Conservation (phyloP, 2,797 vertebrate species). For the Echiichthys vipera region DNA sequence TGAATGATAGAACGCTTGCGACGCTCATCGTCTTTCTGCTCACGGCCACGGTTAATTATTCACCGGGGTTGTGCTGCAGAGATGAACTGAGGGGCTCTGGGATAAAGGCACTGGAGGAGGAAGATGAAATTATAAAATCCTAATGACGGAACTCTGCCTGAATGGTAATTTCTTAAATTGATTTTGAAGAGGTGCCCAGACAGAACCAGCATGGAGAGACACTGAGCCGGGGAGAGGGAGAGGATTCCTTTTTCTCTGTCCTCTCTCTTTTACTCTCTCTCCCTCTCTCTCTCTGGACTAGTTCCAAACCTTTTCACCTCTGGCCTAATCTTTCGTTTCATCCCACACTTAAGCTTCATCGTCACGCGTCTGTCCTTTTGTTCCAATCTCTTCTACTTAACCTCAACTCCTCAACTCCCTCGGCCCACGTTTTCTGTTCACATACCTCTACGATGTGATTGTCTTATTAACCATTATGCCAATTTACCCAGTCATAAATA, state of each 20-base stretch:
- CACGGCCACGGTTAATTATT: conserved; percentile 82
- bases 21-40: conserved; percentile 78
- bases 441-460: conserved; percentile 9
- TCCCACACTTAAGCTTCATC: conserved; percentile 49
- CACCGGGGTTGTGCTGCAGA: conserved; percentile 79
- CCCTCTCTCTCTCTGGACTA: conserved; percentile 35
- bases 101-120: conserved; percentile 82
- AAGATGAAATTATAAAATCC: conserved; percentile 86
- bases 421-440: conserved; percentile 15
- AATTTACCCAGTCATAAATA: conserved; percentile 9
- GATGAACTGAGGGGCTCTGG: conserved; percentile 80
- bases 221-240: conserved; percentile 47
- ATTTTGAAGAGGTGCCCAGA: conserved; percentile 84
- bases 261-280: conserved; percentile 20
- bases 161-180: conserved; percentile 85
- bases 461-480: conserved; percentile 21
- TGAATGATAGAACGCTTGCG: conserved; percentile 65
- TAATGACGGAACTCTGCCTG: conserved; percentile 82
- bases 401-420: conserved; percentile 40
- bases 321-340: conserved; percentile 57
- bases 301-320: conserved; percentile 58
- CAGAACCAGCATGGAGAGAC: conserved; percentile 62
- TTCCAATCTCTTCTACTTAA: conserved; percentile 59
- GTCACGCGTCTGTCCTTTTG: conserved; percentile 58
- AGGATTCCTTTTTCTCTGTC: conserved; percentile 37